Evolutionary conservation across 2,113 vertebrate genomes (phyloP).

Genomic region (Chaetodon auriga): DNA sequence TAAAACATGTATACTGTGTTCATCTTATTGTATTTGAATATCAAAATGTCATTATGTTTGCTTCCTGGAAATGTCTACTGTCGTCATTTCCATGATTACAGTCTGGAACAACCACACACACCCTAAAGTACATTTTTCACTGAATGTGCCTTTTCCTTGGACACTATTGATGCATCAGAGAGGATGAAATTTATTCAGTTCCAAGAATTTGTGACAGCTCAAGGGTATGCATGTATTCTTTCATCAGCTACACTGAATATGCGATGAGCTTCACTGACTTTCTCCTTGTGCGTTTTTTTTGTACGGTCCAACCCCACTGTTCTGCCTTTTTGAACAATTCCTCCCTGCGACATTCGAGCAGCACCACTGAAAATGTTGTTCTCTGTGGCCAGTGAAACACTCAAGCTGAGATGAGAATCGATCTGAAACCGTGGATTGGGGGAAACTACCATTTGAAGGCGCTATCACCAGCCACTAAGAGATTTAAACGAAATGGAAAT

Average conservation of each 20-base stretch:
- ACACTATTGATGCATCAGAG: slow-evolving; percentile 10
- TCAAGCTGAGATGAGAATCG: slow-evolving; percentile 59
- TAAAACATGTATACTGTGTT: neutral
- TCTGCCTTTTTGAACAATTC: slow-evolving; percentile 51
- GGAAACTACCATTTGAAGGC: slow-evolving; percentile 41
- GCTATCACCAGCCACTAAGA: slow-evolving; percentile 43
- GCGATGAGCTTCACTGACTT: slow-evolving; percentile 51
- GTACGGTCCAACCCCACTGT: slow-evolving; percentile 39
- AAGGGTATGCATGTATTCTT: slow-evolving; percentile 41
- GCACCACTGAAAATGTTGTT: slow-evolving; percentile 25
- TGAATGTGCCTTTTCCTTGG: neutral
- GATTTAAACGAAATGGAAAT: slow-evolving; percentile 68
- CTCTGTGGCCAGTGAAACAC: slow-evolving; percentile 35
- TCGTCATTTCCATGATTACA: neutral
- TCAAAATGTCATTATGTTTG: neutral
- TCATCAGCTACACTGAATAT: slow-evolving; percentile 57
- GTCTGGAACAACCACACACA: slow-evolving; percentile 1
- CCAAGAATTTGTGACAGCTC: slow-evolving; percentile 42
- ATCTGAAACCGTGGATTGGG: slow-evolving; percentile 40
- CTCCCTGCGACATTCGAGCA: slow-evolving; percentile 26
- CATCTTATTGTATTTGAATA: neutral
- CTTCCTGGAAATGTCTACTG: neutral
- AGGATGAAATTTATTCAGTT: slow-evolving; percentile 34
- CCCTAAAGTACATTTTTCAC: slow-evolving; percentile 18
- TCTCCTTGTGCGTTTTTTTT: slow-evolving; percentile 30